Evolutionary conservation across 2,113 vertebrate genomes (phyloP).

Genomic region (Origma solitaria): DNA sequence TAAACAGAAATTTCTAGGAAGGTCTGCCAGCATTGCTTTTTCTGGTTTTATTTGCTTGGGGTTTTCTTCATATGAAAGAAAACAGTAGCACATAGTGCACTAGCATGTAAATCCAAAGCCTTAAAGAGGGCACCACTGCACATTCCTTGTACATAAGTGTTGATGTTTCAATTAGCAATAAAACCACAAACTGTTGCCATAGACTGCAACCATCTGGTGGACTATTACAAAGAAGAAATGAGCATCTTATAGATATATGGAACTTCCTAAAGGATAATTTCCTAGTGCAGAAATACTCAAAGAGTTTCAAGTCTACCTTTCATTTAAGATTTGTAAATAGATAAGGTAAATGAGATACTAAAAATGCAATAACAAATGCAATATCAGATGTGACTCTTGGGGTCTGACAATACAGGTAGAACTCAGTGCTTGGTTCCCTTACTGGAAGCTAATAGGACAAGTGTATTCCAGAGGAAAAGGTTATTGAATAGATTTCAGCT

Average conservation of each 20-base stretch:
- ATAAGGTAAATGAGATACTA: not conserved
- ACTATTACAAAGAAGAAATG: not conserved
- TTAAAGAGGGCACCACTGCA: not conserved
- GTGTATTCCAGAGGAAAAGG: not conserved
- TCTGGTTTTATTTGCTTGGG: not conserved
- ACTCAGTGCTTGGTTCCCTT: not conserved
- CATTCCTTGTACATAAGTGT: not conserved
- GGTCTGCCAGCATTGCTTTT: not conserved
- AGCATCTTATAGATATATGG: not conserved
- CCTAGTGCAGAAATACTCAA: not conserved
- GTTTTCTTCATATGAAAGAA: not conserved
- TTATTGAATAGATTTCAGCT: not conserved
- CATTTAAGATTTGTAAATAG: not conserved
- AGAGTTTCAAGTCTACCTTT: constrained; percentile 39
- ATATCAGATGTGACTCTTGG: not conserved
- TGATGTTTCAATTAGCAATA: constrained; percentile 53
- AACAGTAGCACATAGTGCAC: not conserved
- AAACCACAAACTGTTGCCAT: constrained; percentile 29
- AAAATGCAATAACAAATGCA: not conserved
- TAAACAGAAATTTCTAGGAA: not conserved
- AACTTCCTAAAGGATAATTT: constrained; percentile 51
- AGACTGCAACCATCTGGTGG: constrained; percentile 42
- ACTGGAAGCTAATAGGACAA: not conserved
- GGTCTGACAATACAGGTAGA: not conserved
- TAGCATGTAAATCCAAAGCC: not conserved